These are phyloP conservation scores for Ectemnius continuus DNA, from an alignment of 2,888 invertebrate species.

Conservation along the genomic window DNA sequence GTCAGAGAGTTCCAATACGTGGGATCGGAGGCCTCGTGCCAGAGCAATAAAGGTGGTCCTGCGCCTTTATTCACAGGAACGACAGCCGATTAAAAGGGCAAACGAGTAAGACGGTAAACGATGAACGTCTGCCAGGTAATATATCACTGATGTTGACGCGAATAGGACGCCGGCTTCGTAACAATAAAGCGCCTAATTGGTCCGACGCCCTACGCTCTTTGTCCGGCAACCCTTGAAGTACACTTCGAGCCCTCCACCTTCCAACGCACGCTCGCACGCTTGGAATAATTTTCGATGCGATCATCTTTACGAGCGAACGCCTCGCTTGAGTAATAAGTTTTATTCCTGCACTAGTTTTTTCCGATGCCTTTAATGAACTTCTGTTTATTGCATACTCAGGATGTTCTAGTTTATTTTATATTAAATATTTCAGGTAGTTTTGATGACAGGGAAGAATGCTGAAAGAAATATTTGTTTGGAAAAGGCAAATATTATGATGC, in stretches of 20 bases:
- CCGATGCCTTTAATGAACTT: no score
- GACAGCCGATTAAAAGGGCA: conserved; percentile 47
- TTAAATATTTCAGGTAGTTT: no score
- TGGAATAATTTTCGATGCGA: conserved; percentile 53
- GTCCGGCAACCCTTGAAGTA: conserved; percentile 56
- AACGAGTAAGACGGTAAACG: conserved; percentile 25
- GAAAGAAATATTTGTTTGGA: no score
- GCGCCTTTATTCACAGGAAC: conserved; percentile 44
- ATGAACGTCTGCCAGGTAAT: conserved; percentile 40
- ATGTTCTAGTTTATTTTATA: no score
- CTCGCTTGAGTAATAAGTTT: no score
- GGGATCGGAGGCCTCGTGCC: background rate
- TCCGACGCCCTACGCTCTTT: conserved; percentile 61
- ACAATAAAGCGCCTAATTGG: conserved; percentile 75
- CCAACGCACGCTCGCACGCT: conserved; percentile 53
- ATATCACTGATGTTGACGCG: conserved; percentile 67
- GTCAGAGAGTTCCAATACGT: background rate
- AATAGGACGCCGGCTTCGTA: conserved; percentile 57
- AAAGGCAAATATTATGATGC: no score
- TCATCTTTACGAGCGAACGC: conserved; percentile 43
- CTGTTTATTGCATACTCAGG: no score
- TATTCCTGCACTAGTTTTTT: no score
- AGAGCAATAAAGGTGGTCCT: background rate
- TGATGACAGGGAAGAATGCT: no score
- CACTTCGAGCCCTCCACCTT: conserved; percentile 53